phyloP scores from a whole-genome alignment of 2,888 invertebrate species.

The Chymomyza caudatula region DNA sequence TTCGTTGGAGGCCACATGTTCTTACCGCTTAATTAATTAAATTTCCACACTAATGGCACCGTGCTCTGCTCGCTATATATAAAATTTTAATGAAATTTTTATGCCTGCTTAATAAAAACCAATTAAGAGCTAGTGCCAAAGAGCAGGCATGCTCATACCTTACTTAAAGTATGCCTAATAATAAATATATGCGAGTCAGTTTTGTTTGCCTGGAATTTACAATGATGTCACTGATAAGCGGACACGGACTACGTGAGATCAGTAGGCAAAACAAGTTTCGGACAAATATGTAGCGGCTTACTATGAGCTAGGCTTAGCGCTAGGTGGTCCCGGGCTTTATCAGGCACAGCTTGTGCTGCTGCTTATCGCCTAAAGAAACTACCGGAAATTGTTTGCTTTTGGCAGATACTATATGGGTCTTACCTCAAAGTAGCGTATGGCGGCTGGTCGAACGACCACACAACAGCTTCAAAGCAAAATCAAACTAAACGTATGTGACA shows the following conservation, averaged over 20 bases:
- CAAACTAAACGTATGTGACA: conserved; percentile 55
- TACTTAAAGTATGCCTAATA: neutral
- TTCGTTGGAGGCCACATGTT: neutral
- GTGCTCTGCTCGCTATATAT: neutral
- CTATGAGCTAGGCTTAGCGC: conserved; percentile 8
- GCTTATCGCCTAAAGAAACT: conserved; percentile 36
- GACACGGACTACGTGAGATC: conserved; percentile 16
- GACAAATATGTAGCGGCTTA: neutral
- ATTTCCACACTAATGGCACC: neutral
- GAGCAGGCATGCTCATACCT: neutral
- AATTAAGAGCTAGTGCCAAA: neutral
- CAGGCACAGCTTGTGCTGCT: conserved; percentile 6
- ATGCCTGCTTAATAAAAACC: neutral
- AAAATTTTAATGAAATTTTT: neutral
- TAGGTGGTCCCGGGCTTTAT: conserved; percentile 22
- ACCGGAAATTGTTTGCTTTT: neutral
- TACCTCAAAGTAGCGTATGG: conserved; percentile 27
- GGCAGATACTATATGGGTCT: too few relatives aligned
- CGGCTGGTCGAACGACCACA: conserved; percentile 38
- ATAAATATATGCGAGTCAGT: neutral
- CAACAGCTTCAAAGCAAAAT: conserved; percentile 62
- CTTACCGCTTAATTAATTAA: neutral
- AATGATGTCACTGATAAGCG: conserved; percentile 38
- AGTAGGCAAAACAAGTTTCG: conserved; percentile 11
- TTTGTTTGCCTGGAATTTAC: conserved; percentile 9